A percentile compares a stretch with the other conserved stretches of the same genome.
phyloP scores from a whole-genome alignment of 2,797 vertebrate species.

The Erpetoichthys calabaricus region DNA sequence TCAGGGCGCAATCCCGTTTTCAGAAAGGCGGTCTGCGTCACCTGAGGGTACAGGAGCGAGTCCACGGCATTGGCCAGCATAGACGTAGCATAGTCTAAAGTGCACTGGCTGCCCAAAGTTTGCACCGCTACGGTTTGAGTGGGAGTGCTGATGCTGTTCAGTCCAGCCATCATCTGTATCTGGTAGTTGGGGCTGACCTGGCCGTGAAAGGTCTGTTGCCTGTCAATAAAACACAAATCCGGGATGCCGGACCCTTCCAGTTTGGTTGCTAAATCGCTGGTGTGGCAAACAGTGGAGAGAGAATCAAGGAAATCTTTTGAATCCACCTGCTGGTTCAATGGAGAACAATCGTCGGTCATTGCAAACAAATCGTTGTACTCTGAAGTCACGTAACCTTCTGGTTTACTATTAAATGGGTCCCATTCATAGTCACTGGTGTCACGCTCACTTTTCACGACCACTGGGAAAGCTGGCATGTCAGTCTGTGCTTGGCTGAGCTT shows the following conservation, averaged over 20 bases:
- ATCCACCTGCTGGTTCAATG: constrained; percentile 55
- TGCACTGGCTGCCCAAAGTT: constrained; percentile 43
- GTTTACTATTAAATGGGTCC: constrained; percentile 52
- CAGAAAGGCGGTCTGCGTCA: constrained; percentile 40
- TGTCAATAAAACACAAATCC: constrained; percentile 58
- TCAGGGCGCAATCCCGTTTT: constrained; percentile 60
- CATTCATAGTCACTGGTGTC: constrained; percentile 77
- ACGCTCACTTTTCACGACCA: constrained; percentile 73
- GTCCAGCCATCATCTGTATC: constrained; percentile 45
- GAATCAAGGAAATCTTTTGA: constrained; percentile 65
- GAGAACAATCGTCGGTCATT: constrained; percentile 52
- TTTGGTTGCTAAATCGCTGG: constrained; percentile 58
- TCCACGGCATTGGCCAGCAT: constrained; percentile 48
- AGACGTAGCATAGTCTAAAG: constrained; percentile 39
- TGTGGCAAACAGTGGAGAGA: constrained; percentile 51
- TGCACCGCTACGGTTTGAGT: constrained; percentile 41
- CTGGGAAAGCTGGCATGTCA: constrained; percentile 56
- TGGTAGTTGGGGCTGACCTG: constrained; percentile 50
- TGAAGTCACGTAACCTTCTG: constrained; percentile 51
- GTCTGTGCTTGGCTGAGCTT: constrained; percentile 44
- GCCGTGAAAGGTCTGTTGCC: constrained; percentile 48
- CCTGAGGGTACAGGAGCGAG: constrained; percentile 49
- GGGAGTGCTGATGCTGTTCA: constrained; percentile 24
- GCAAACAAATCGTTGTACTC: constrained; percentile 64
- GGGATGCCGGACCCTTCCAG: constrained; percentile 57